These are phyloP conservation scores for Ladona fulva DNA, from an alignment of 1,140 invertebrate species.

Conservation along the genomic window DNA sequence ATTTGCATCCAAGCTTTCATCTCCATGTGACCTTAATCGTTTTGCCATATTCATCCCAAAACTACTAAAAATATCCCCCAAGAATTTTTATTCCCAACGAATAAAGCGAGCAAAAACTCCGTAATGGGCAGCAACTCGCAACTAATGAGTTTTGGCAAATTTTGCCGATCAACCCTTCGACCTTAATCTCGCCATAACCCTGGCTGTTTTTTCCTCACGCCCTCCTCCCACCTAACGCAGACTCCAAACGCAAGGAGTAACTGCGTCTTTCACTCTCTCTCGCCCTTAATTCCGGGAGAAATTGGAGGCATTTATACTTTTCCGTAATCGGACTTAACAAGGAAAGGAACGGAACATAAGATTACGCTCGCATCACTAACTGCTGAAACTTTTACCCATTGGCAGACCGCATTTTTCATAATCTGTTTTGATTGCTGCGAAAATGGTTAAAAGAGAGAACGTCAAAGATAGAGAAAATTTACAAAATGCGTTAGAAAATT, in stretches of 20 bases:
- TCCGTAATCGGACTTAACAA: not conserved
- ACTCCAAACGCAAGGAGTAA: too few species aligned
- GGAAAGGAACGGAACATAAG: not conserved
- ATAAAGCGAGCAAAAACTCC: not conserved
- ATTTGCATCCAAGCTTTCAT: not conserved
- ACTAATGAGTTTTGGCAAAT: constrained; percentile 3
- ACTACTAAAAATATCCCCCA: not conserved
- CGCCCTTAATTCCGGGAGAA: not conserved
- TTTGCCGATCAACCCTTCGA: not conserved
- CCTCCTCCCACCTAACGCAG: not conserved
- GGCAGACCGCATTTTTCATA: not conserved
- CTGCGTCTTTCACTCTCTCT: not conserved
- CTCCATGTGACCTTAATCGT: not conserved
- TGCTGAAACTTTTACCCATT: not conserved
- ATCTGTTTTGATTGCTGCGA: not conserved
- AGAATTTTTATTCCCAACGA: too few species aligned
- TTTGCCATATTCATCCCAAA: not conserved
- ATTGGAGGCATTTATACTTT: not conserved
- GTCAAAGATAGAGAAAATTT: too few species aligned
- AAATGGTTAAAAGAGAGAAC: too few species aligned
- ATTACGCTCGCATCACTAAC: not conserved
- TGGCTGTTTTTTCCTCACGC: not conserved
- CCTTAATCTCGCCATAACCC: not conserved
- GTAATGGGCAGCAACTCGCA: not conserved
- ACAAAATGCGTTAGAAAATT: too few species aligned